Evolutionary conservation across 2,888 invertebrate species (phyloP).

Genomic region (Polietes domitor): DNA sequence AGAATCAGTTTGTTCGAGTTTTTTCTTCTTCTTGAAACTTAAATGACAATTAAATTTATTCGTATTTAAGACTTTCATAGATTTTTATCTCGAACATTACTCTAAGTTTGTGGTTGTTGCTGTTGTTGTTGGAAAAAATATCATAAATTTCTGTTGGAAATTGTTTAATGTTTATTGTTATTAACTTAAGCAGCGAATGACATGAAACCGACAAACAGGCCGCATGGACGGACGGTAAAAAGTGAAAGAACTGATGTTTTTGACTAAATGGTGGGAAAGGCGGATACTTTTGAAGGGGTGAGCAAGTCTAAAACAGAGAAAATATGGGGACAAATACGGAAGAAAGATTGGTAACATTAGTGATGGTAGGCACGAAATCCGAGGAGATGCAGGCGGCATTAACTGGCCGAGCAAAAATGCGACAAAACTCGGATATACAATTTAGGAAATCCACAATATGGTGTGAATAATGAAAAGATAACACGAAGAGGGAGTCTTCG

Average conservation of each 20-base stretch:
- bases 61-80: constrained; percentile 49
- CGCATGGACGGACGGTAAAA: background rate
- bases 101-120: background rate
- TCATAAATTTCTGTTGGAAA: background rate
- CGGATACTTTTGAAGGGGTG: too few relatives aligned
- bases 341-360: too few relatives aligned
- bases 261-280: too few relatives aligned
- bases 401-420: too few relatives aligned
- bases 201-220: background rate
- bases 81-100: constrained; percentile 37
- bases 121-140: background rate
- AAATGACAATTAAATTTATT: constrained; percentile 57
- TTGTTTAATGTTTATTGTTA: constrained; percentile 30
- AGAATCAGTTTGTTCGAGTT: background rate
- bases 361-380: too few relatives aligned
- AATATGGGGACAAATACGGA: too few relatives aligned
- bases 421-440: too few relatives aligned
- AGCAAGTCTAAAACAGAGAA: too few relatives aligned
- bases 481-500: too few relatives aligned
- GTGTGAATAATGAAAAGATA: too few relatives aligned
- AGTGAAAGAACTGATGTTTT: background rate
- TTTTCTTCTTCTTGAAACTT: background rate
- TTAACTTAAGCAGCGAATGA: constrained; percentile 1
- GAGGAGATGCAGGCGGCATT: too few relatives aligned
- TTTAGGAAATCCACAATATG: too few relatives aligned